Percentiles rank a stretch among this genome's conserved stretches.
Evolutionary conservation across 1,140 invertebrate genomes (phyloP).

Genomic region (Drosophila nannoptera): DNA sequence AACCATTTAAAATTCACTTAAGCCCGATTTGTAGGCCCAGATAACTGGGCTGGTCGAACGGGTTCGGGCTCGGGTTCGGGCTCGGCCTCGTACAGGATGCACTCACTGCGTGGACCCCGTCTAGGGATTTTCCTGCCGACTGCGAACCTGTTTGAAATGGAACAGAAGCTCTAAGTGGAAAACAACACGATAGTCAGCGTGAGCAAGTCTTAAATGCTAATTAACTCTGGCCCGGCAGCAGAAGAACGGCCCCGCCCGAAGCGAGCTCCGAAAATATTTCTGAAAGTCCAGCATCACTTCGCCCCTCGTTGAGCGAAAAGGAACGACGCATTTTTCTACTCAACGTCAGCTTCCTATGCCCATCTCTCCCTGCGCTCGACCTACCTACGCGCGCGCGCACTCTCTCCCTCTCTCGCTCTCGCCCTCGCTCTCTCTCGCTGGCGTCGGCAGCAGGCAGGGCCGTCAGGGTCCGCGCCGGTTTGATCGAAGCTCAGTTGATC

Average conservation of each 20-base stretch:
- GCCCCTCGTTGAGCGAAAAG: not conserved
- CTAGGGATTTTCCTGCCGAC: conserved; percentile 1
- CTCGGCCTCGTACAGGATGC: not conserved
- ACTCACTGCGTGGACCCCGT: not conserved
- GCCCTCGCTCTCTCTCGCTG: not conserved
- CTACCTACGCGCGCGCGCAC: conserved; percentile 2
- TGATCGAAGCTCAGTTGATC: conserved; percentile 76
- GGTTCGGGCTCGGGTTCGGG: too few relatives aligned
- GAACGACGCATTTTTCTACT: conserved; percentile 1
- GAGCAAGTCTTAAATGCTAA: not conserved
- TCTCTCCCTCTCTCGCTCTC: conserved; percentile 16
- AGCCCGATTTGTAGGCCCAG: not conserved
- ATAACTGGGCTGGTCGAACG: not conserved
- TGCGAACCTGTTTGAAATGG: conserved; percentile 3
- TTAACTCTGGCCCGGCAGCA: not conserved
- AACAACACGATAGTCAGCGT: conserved; percentile 5
- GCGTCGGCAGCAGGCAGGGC: not conserved
- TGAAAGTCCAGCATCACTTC: conserved; percentile 33
- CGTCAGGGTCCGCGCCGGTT: conserved; percentile 36
- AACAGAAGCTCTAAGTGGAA: not conserved
- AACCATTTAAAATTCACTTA: not conserved
- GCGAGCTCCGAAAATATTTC: conserved; percentile 9
- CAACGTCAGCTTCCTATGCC: not conserved
- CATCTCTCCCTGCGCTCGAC: conserved; percentile 4
- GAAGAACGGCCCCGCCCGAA: not conserved